These are phyloP conservation scores for Oreochromis grahami DNA, from an alignment of 2,797 vertebrate species.

Conservation along the genomic window DNA sequence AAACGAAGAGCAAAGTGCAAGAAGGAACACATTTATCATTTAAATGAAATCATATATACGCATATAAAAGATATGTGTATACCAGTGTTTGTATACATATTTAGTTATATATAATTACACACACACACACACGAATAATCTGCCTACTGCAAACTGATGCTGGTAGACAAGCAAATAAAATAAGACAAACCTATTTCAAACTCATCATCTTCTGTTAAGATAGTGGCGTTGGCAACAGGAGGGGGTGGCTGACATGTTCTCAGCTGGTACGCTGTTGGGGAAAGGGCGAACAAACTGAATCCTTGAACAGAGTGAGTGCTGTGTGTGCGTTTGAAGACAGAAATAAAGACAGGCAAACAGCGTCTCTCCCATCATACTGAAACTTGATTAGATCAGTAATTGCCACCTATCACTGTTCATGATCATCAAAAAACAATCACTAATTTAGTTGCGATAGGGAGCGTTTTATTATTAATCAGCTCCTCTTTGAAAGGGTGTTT, in stretches of 20 bases:
- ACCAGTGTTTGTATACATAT: not conserved
- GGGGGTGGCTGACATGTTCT: slow-evolving; percentile 89
- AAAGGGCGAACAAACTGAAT: slow-evolving; percentile 27
- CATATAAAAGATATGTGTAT: not conserved
- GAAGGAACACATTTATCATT: not conserved
- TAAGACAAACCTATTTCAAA: slow-evolving; percentile 92
- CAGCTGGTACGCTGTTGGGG: slow-evolving; percentile 88
- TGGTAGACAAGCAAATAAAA: slow-evolving; percentile 40
- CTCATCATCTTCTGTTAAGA: slow-evolving; percentile 90
- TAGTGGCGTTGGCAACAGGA: slow-evolving; percentile 86
- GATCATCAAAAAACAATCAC: slow-evolving; percentile 47
- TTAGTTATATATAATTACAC: not conserved
- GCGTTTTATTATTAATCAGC: slow-evolving; percentile 43
- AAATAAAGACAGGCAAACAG: not conserved
- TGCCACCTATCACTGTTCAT: slow-evolving; percentile 36
- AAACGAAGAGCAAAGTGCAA: not conserved
- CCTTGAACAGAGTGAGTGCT: not conserved
- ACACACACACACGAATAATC: not conserved
- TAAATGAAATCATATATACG: not conserved
- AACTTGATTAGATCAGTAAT: slow-evolving; percentile 42
- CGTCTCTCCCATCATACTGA: not conserved
- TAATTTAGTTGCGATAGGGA: slow-evolving; percentile 32
- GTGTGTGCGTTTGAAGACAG: not conserved
- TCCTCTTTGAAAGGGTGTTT: slow-evolving; percentile 27
- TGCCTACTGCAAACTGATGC: slow-evolving; percentile 1